Conservation (phyloP, 2,113 vertebrate genomes). For the Seriola dumerili region DNA sequence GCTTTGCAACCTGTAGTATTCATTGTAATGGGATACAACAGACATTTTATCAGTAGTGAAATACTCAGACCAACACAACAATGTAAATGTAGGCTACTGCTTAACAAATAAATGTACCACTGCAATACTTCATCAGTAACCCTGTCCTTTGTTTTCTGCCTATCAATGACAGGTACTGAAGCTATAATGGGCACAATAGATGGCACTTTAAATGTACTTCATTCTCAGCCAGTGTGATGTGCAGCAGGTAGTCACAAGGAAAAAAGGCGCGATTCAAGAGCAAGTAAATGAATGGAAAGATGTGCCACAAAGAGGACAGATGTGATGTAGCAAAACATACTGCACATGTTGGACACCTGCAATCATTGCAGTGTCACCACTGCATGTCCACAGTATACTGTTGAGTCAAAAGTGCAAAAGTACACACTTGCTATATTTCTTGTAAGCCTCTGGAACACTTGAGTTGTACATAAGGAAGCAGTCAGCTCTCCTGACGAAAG, state of each 20-base stretch:
- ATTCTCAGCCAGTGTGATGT: neutral
- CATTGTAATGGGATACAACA: neutral
- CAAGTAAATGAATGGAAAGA: neutral
- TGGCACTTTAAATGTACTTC: slow-evolving; percentile 21
- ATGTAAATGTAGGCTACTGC: too few species aligned
- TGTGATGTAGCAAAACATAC: slow-evolving; percentile 1
- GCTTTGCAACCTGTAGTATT: neutral
- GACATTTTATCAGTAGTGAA: neutral
- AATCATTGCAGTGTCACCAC: neutral
- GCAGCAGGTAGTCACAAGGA: neutral
- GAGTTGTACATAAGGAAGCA: neutral
- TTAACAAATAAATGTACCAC: neutral
- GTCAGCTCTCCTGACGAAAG: neutral
- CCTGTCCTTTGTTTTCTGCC: slow-evolving; percentile 11
- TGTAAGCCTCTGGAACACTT: neutral
- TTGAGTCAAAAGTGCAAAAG: neutral
- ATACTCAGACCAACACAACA: too few species aligned
- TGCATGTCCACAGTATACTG: neutral
- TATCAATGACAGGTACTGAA: neutral
- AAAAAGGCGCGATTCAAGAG: slow-evolving; percentile 1
- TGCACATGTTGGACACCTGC: neutral
- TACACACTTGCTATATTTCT: neutral
- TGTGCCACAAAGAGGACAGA: neutral
- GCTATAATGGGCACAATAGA: slow-evolving; percentile 19
- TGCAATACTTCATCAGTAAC: neutral